A percentile compares a stretch with the other conserved stretches of the same genome.
Conservation (phyloP, 2,797 vertebrate genomes). For the Nyctalus aviator region DNA sequence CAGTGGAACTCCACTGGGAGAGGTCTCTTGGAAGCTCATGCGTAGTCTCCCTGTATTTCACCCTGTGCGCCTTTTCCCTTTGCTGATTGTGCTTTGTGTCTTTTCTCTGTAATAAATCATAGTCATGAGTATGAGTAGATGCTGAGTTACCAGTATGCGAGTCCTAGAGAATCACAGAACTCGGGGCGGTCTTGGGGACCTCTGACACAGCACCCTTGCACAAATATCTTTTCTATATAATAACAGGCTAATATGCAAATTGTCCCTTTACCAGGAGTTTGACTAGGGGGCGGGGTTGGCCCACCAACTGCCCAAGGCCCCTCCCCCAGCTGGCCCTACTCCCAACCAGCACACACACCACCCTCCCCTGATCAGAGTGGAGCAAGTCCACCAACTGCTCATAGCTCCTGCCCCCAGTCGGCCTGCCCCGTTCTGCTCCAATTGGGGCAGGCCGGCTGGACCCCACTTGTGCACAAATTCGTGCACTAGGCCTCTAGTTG, state of each 20-base stretch:
- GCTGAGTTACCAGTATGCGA: not conserved
- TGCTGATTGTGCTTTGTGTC: conserved; percentile 60
- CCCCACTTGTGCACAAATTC: no score
- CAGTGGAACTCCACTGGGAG: conserved; percentile 17
- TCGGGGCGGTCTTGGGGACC: not conserved
- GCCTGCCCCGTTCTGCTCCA: no score
- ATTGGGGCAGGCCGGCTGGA: no score
- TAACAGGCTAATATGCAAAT: no score
- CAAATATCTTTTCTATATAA: not conserved
- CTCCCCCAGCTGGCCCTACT: no score
- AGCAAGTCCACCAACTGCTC: no score
- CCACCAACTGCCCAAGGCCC: no score
- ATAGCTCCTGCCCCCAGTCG: no score
- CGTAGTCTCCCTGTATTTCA: conserved; percentile 37
- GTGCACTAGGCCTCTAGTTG: not conserved
- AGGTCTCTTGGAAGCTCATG: conserved; percentile 47
- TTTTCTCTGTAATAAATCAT: conserved; percentile 50
- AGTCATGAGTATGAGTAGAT: conserved; percentile 6
- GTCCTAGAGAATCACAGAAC: conserved; percentile 45
- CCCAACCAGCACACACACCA: no score
- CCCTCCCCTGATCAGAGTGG: no score
- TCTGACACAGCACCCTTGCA: not conserved
- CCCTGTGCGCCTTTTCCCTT: not conserved
- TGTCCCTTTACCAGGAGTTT: no score
- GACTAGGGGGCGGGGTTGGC: no score